Base-by-base conservation (phyloP, 2,888 invertebrate genomes). In the Bhutanitis thaidina region DNA sequence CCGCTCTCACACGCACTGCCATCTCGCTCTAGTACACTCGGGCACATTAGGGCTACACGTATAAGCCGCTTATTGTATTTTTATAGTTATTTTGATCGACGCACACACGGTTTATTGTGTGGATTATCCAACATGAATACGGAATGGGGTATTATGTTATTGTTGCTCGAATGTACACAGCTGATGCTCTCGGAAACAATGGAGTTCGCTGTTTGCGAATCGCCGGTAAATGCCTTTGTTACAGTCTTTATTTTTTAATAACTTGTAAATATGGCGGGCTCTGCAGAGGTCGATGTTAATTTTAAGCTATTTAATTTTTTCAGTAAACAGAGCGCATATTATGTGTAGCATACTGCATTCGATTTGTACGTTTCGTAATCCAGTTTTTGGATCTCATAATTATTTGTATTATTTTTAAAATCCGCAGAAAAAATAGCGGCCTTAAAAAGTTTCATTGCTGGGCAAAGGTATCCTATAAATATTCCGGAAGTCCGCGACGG, bases 41-140 rank as follows among this genome's bases (percentile, higher is more conserved):
- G 71, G 64, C 56, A 59, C 56, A 62, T 64, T 57, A 64, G 61
- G 76, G 77, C 74, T 79, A 85, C 85, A 84, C 69, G 80, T 69
- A 74, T 85, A 86, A 84, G 85, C 86, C 80, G 78, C 85, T 86
- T 83, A 87, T 86, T 87, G 86, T 88, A 85, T 82, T 86, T 88
- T 88, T 87, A 87, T 87, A 86, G 86, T 86, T 88, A 88, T 88
- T 88, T 86, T 86, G 86, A 87, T 88, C 80, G 82, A 67, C 63
- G 61, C 62, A 69, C 75, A 80, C 78, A 77, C 69, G 71, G 71
- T 76, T 76, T 77, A 76, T 80, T 81, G 69, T 72, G 77, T 72
- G 72, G 63, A 64, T 67, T 80, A 83, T 83, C 82, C 78, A 64
- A 69, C 69, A 80, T 81, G 83, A 83, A 84, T 84, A 82, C 71